Base-by-base conservation (phyloP, 2,113 vertebrate species). In the Spheniscus mendiculus region DNA sequence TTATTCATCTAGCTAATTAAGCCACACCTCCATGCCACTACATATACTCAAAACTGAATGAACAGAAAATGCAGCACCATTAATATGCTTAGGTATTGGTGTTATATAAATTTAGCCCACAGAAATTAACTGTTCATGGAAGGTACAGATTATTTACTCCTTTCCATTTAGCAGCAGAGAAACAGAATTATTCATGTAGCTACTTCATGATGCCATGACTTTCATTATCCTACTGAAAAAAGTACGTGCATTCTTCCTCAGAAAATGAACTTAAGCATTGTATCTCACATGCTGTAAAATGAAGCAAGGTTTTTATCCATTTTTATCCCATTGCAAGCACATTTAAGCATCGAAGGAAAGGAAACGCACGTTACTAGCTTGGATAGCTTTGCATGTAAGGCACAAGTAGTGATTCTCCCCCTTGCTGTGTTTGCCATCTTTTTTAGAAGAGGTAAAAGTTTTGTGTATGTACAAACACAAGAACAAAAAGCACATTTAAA, bases 1-100 rank as follows among this genome's bases (percentile, higher is more conserved):
- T 78, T 90, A 89, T 63, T 90, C 52, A 89, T 62, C 53, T 30
- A 47, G 16, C 52, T 94, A 93, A 95, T 94, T 93, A 96, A 94
- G 62, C 32, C 72, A 58, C 52, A 76, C 58, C 44, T 85, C 55
- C 72, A n/a, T 2, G 2, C 59, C 55, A 59, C 47, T 83, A 73
- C 36, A 66, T 65, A 78, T 36, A 78, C 92, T 79, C 49, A 92
- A 82, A 91, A 78, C 30, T 49, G 38, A 78, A 80, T 58, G 30
- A 96, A 87, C 18, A 87, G 53, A 83, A 93, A 74, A 87, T 53
- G 25, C 2, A 90, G 29, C 85, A 77, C 6, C 49, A 79, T 76
- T 66, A 81, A 72, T 26, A 77, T 12, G 18, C 25, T 90, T 70
- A 79, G 52, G 34, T 61, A 56, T 15, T 80, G 50, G 20, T 49